These are phyloP conservation scores for Xiphophorus maculatus DNA, from an alignment of 2,113 vertebrate species.

Conservation along the genomic window DNA sequence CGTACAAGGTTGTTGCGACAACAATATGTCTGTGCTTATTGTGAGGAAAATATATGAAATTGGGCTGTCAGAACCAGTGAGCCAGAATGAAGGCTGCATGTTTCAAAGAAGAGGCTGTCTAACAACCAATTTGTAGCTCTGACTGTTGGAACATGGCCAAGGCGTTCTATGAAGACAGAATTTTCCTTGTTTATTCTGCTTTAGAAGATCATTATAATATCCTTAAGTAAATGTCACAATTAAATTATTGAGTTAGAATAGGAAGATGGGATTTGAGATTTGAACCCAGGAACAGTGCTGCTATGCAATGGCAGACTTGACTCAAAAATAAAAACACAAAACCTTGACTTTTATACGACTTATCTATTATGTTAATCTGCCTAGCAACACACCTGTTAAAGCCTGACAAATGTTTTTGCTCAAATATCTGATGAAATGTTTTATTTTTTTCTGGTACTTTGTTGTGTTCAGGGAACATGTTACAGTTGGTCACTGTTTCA, in stretches of 20 bases:
- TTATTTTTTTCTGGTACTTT: too few relatives aligned
- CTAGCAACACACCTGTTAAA: too few relatives aligned
- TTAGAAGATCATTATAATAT: slow-evolving; percentile 17
- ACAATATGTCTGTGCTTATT: slow-evolving; percentile 46
- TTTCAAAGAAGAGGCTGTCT: slow-evolving; percentile 52
- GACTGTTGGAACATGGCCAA: slow-evolving; percentile 27
- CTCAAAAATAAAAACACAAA: too few relatives aligned
- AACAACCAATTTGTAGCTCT: slow-evolving; percentile 57
- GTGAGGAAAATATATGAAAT: slow-evolving; percentile 58
- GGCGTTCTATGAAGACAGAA: slow-evolving; percentile 15
- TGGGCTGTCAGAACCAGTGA: slow-evolving; percentile 54
- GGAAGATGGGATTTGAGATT: background rate
- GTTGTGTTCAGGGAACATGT: too few relatives aligned
- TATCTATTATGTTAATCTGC: too few relatives aligned
- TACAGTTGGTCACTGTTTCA: too few relatives aligned
- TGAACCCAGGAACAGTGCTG: too few relatives aligned
- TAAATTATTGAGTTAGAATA: background rate
- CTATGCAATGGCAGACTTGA: too few relatives aligned
- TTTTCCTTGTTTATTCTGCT: slow-evolving; percentile 14
- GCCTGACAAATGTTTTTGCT: too few relatives aligned
- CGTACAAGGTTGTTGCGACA: slow-evolving; percentile 54
- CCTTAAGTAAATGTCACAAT: background rate
- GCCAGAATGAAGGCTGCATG: slow-evolving; percentile 58
- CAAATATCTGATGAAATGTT: too few relatives aligned
- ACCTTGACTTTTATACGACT: too few relatives aligned